Base-by-base conservation (phyloP, 2,113 vertebrate genomes). In the Aegithalos caudatus region DNA sequence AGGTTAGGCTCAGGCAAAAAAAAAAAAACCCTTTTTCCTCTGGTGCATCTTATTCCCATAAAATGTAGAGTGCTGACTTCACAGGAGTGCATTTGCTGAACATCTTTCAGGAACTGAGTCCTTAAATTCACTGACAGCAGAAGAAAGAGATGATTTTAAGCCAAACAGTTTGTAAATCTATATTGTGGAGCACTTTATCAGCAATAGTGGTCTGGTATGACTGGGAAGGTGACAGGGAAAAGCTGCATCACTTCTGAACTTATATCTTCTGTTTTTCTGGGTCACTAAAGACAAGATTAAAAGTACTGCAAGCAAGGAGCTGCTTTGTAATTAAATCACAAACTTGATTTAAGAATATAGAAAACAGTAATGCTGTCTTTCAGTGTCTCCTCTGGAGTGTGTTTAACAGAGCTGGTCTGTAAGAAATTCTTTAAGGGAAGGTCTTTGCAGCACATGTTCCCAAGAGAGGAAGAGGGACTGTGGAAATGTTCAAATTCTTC, bases 401-500 rank as follows among this genome's bases (percentile, higher is more conserved):
- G 17, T 95, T 95, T 92, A 88, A 77, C 58, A 93, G 64, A 81
- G 35, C 29, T 70, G 24, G 14, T 94, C 38, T 71, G 61, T 81
- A 65, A 67, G 33, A 47, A 81, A 69, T 89, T 88, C 89, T 65
- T 87, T 53, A 60, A 51, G 57, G 60, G 60, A 88, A 92, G 77
- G 81, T 64, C 78, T 91, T 92, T 91, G 44, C 72, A 81, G 21
- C 74, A 83, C 21, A 20, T 87, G 67, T 62, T 94, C 62, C 35
- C 28, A 31, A 50, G 57, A 95, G 76, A 96, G 73, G 40, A 96
- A 91, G 15, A 82, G 44, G 7, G 33, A 51, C 44, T 94, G 50
- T 81, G 84, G 70, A 96, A 96, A 91, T 87, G 79, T 21, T 95
- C 33, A 90, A 82, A 89, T 70, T 57, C 53, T 90, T 92, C 37